phyloP scores from a whole-genome alignment of 2,797 vertebrate genomes.

The Aeoliscus strigatus region DNA sequence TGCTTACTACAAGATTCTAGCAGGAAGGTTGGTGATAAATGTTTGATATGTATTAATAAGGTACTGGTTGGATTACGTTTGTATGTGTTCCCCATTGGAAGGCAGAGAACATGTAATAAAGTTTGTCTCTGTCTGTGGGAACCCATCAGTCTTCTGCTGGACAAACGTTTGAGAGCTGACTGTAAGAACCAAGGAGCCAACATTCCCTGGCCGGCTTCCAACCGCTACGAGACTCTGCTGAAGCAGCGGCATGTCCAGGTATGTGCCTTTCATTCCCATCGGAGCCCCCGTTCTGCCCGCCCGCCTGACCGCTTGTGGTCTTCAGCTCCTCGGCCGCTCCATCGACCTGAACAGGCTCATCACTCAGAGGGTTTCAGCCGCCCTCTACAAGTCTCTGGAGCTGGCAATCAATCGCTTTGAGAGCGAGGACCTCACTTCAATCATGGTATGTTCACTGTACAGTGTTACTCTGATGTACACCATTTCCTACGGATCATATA shows the following conservation, averaged over 20 bases:
- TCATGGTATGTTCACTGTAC: conserved; percentile 81
- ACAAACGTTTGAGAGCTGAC: conserved; percentile 91
- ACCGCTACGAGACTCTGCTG: conserved; percentile 92
- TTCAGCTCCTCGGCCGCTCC: conserved; percentile 90
- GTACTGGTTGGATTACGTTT: not conserved
- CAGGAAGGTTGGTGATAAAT: conserved; percentile 86
- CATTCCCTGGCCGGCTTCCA: conserved; percentile 86
- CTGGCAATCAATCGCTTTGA: conserved; percentile 94
- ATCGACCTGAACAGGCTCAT: conserved; percentile 96
- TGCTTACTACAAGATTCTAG: conserved; percentile 99
- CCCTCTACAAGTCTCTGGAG: conserved; percentile 93
- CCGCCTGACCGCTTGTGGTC: too few species aligned
- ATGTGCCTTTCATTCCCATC: too few species aligned
- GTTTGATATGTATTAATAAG: not conserved
- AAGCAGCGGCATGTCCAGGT: conserved; percentile 98
- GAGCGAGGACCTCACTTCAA: conserved; percentile 96
- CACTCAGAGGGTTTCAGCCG: conserved; percentile 93
- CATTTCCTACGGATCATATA: too few species aligned
- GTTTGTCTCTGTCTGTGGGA: too few species aligned
- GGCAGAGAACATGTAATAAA: too few species aligned
- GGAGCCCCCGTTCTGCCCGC: too few species aligned
- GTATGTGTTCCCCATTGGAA: conserved; percentile 31
- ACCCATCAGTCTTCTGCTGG: conserved; percentile 90
- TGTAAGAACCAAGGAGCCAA: conserved; percentile 95
- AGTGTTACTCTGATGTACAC: too few species aligned